Conservation (phyloP, 2,888 invertebrate genomes). For the Noctua comes region DNA sequence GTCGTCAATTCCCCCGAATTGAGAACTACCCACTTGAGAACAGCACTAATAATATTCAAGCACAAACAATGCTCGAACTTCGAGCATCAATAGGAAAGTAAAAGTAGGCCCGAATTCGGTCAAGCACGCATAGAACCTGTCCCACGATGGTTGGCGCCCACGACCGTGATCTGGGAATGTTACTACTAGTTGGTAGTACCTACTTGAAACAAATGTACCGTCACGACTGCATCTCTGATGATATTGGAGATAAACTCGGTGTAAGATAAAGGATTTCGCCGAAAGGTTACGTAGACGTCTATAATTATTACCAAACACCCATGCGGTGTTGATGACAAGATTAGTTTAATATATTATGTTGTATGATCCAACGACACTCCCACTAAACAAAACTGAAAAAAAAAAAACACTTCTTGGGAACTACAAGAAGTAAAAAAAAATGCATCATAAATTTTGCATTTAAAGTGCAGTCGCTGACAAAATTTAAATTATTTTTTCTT, state of each 20-base stretch:
- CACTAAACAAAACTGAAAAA: not conserved
- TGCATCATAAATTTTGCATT: not conserved
- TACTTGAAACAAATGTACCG: constrained; percentile 23
- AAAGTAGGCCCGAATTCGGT: constrained; percentile 70
- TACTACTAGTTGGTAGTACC: constrained; percentile 2
- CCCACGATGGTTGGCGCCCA: constrained; percentile 52
- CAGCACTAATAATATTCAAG: constrained; percentile 36
- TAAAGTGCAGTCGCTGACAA: constrained; percentile 18
- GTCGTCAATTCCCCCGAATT: constrained; percentile 37
- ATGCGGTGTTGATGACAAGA: constrained; percentile 12
- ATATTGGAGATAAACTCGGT: constrained; percentile 23
- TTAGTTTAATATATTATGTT: not conserved
- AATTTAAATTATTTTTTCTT: not conserved
- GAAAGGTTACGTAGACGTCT: not conserved
- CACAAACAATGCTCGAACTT: constrained; percentile 54
- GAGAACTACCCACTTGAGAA: constrained; percentile 38
- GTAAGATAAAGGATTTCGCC: constrained; percentile 13
- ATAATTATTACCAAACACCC: constrained; percentile 13
- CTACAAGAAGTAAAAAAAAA: not conserved
- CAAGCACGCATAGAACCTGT: constrained; percentile 67
- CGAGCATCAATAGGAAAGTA: constrained; percentile 67
- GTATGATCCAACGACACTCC: no score
- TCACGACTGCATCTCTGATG: constrained; percentile 23
- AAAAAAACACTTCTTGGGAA: not conserved
- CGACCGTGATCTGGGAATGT: constrained; percentile 55